A percentile compares a stretch with the other conserved stretches of the same genome.
Evolutionary conservation across 1,140 invertebrate species (phyloP).

Genomic region (Bombus polaris): DNA sequence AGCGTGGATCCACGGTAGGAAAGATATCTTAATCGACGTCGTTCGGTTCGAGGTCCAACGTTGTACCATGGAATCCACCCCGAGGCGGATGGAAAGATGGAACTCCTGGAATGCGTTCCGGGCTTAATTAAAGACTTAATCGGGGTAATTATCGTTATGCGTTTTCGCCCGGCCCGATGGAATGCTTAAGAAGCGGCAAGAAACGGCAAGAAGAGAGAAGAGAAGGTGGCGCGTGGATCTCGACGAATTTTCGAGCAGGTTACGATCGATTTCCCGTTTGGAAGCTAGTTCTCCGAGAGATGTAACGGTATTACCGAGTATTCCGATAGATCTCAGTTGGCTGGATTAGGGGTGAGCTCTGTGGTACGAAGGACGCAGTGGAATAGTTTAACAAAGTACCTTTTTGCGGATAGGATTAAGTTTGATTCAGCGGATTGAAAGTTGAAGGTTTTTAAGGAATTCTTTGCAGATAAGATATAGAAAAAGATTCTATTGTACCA

Average conservation of each 20-base stretch:
- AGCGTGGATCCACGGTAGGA: neutral
- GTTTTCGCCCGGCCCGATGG: conserved; percentile 18
- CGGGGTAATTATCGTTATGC: conserved; percentile 47
- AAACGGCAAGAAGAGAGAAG: neutral
- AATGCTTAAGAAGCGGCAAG: conserved; percentile 13
- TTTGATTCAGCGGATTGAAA: neutral
- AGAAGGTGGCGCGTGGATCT: neutral
- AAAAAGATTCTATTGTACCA: neutral
- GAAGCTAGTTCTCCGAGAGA: neutral
- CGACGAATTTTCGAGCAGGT: neutral
- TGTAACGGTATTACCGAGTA: neutral
- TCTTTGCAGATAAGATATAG: neutral
- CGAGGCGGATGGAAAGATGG: conserved; percentile 18
- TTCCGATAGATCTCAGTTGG: neutral
- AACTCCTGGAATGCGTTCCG: conserved; percentile 41
- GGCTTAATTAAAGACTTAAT: conserved; percentile 48
- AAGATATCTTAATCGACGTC: conserved; percentile 59
- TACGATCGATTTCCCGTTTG: conserved; percentile 11
- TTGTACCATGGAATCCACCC: conserved; percentile 23
- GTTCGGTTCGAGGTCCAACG: neutral
- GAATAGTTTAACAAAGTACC: neutral
- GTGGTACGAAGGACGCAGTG: neutral
- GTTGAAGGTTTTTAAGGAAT: neutral
- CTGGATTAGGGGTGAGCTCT: neutral
- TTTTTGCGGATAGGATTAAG: neutral